These are phyloP conservation scores for Macrotrachela quadricornifera DNA, from an alignment of 1,140 invertebrate genomes.

Conservation along the genomic window DNA sequence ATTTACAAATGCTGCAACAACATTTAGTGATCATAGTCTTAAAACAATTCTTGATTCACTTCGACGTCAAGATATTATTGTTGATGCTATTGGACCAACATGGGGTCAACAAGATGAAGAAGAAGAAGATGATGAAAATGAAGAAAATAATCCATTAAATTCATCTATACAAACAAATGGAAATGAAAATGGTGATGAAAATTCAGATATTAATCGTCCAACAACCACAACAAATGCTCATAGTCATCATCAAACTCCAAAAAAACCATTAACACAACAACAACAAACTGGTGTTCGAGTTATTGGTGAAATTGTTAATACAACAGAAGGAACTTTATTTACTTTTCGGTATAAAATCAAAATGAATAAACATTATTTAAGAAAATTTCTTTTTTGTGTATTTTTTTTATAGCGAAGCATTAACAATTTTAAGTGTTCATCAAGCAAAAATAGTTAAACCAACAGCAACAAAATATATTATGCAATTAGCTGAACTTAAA, in stretches of 20 bases:
- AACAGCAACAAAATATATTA: conserved; percentile 30
- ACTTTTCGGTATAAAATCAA: background rate
- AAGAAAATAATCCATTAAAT: no score
- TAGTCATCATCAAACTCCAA: background rate
- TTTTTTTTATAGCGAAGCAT: conserved; percentile 24
- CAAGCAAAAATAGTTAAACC: conserved; percentile 26
- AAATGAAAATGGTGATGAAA: no score
- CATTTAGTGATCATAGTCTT: no score
- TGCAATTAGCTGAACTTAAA: background rate
- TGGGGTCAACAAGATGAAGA: no score
- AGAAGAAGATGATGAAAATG: no score
- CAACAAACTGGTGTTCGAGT: background rate
- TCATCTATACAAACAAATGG: no score
- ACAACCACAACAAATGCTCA: background rate
- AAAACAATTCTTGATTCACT: no score
- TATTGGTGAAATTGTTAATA: background rate
- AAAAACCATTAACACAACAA: background rate
- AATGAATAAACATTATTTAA: no score
- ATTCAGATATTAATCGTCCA: background rate
- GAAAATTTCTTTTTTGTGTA: no score
- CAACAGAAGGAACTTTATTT: background rate
- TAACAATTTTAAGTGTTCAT: conserved; percentile 31
- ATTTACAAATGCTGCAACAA: no score
- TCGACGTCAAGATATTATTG: no score
- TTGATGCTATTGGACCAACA: no score